Conservation (phyloP, 1,140 invertebrate genomes). For the Procambarus virginalis region DNA sequence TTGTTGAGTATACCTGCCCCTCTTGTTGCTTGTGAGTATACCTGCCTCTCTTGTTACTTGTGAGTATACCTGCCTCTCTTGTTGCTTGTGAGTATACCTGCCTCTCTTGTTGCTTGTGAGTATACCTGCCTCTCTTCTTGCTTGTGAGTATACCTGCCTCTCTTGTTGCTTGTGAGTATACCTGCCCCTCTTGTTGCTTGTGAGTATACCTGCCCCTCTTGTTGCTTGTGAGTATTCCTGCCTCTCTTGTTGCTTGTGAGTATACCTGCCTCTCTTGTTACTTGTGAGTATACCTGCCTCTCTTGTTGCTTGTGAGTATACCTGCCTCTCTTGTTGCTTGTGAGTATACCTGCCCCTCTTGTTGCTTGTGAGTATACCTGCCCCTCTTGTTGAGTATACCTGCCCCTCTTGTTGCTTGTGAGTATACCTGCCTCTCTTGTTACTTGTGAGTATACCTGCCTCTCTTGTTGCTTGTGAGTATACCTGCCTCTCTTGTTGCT, state of each 20-base stretch:
- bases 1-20: not conserved
- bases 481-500: no score
- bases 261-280: not conserved
- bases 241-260: not conserved
- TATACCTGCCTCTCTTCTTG: not conserved
- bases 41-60: not conserved
- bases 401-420: no score
- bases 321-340: no score
- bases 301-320: no score
- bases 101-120: not conserved
- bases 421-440: no score
- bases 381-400: no score
- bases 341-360: no score
- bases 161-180: not conserved
- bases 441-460: no score
- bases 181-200: not conserved
- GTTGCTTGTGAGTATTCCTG: not conserved
- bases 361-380: no score
- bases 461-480: no score
- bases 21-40: not conserved
- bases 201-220: not conserved
- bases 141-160: not conserved
- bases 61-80: not conserved
- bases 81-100: not conserved
- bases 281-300: not conserved